Percentiles rank a stretch among this genome's conserved stretches.
Evolutionary conservation across 2,797 vertebrate genomes (phyloP).

Genomic region (Anisognathus igniventris): DNA sequence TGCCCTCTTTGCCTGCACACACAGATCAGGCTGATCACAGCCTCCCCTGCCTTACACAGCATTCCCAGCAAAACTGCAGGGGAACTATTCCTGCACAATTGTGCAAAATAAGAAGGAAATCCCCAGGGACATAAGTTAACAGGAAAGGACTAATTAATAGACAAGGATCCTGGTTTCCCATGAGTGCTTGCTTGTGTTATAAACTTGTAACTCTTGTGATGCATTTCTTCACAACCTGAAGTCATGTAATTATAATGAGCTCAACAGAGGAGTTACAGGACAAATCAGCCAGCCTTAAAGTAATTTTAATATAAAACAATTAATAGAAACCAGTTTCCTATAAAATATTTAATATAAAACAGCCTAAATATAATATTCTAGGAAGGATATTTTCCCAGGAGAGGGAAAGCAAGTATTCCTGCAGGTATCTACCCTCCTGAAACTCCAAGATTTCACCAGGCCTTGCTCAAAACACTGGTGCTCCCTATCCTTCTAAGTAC

Average conservation of each 20-base stretch:
- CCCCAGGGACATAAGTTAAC: not conserved
- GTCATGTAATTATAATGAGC: not conserved
- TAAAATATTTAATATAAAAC: not conserved
- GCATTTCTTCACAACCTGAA: not conserved
- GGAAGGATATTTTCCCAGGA: not conserved
- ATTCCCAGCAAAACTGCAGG: not conserved
- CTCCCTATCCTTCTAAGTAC: not conserved
- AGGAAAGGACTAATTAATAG: not conserved
- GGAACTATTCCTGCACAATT: not conserved
- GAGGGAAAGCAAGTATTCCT: not conserved
- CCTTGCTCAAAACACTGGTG: not conserved
- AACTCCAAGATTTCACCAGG: not conserved
- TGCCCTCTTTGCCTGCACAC: not conserved
- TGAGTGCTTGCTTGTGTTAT: not conserved
- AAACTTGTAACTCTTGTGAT: not conserved
- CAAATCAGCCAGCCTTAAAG: not conserved
- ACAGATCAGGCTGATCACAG: not conserved
- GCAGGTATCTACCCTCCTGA: not conserved
- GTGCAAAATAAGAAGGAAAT: not conserved
- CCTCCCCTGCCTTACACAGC: not conserved
- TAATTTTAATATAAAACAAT: not conserved
- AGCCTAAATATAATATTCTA: not conserved
- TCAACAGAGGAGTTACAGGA: not conserved
- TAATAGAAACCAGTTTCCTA: not conserved
- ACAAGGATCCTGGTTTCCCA: not conserved